These are phyloP conservation scores for Aricia agestis DNA, from an alignment of 1,140 invertebrate species.

Conservation along the genomic window DNA sequence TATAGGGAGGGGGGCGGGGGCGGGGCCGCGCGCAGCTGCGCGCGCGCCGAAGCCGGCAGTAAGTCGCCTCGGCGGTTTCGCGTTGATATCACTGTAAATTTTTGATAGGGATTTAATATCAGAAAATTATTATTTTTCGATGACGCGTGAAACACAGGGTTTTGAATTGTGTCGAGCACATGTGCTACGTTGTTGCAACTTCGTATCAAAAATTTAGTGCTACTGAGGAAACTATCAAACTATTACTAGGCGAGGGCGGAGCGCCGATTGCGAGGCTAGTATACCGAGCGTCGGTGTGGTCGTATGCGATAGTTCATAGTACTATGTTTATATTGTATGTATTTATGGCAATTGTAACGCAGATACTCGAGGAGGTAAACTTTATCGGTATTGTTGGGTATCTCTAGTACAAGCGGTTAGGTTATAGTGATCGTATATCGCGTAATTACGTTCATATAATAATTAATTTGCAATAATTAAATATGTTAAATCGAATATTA, in stretches of 20 bases:
- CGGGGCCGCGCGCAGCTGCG: not conserved
- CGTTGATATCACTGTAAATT: not conserved
- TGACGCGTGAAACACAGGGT: not conserved
- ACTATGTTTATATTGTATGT: constrained; percentile 28
- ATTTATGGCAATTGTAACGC: constrained; percentile 45
- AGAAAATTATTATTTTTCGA: not conserved
- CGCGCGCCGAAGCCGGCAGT: not conserved
- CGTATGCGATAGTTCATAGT: not conserved
- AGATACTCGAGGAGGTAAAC: constrained; percentile 50
- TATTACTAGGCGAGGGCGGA: not conserved
- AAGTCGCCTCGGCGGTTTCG: not conserved
- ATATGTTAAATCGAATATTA: constrained; percentile 54
- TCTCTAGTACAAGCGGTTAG: constrained; percentile 63
- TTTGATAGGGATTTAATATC: constrained; percentile 11
- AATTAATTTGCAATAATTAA: constrained; percentile 50
- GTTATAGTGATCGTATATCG: constrained; percentile 41
- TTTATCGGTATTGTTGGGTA: constrained; percentile 59
- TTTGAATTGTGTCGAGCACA: not conserved
- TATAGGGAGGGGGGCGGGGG: constrained; percentile 22
- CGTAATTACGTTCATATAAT: constrained; percentile 56
- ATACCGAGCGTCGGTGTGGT: not conserved
- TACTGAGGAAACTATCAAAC: not conserved
- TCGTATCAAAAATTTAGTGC: not conserved
- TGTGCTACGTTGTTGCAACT: not conserved
- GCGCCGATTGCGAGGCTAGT: not conserved